phyloP scores from a whole-genome alignment of 2,888 invertebrate genomes.

The Rotaria sp. region DNA sequence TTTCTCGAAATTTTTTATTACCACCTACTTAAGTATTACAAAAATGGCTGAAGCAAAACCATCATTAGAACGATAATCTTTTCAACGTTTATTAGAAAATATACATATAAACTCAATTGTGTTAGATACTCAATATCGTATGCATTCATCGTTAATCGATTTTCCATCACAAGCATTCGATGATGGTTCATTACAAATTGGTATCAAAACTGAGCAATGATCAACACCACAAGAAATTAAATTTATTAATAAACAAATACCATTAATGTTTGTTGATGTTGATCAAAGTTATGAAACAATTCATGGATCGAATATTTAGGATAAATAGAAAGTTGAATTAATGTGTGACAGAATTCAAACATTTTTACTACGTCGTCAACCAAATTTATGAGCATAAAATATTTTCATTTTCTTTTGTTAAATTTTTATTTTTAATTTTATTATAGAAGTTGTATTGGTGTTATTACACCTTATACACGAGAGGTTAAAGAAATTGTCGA shows the following conservation, averaged over 20 bases:
- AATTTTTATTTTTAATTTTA: no score
- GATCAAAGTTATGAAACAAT: neutral
- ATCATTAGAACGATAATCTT: constrained; percentile 1
- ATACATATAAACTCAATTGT: neutral
- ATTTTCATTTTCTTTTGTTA: neutral
- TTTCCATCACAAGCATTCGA: neutral
- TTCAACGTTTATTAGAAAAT: constrained; percentile 1
- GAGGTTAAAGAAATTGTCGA: neutral
- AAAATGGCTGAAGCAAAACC: neutral
- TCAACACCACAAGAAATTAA: neutral
- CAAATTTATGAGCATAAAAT: neutral
- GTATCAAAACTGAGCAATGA: neutral
- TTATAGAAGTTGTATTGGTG: neutral
- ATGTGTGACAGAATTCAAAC: neutral
- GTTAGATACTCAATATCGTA: neutral
- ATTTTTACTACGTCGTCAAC: neutral
- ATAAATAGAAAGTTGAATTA: neutral
- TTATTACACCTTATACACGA: neutral
- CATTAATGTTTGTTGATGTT: neutral
- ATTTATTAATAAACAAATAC: neutral
- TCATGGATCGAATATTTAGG: neutral
- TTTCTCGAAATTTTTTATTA: neutral
- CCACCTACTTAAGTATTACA: neutral
- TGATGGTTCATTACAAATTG: neutral
- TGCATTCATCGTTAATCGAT: neutral